phyloP scores from a whole-genome alignment of 2,888 invertebrate species.

The Andricus quercusramuli region DNA sequence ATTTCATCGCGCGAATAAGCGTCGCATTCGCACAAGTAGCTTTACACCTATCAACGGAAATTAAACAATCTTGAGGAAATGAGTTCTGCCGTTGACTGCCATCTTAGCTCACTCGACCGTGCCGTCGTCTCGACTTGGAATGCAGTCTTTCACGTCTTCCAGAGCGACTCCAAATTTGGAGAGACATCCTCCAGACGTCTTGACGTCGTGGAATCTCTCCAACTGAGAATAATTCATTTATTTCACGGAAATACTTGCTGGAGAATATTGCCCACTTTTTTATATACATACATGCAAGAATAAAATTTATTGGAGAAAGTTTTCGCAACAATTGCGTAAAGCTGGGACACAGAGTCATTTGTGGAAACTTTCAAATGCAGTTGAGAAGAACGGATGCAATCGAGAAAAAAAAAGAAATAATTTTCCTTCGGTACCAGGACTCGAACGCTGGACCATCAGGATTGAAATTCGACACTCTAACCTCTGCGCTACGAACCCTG shows the following conservation, averaged over 20 bases:
- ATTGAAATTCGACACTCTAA: too few species aligned
- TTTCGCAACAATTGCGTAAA: too few species aligned
- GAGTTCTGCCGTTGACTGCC: neutral
- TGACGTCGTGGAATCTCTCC: neutral
- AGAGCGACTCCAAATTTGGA: neutral
- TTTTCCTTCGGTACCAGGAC: too few species aligned
- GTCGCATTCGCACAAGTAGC: neutral
- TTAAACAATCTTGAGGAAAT: constrained; percentile 25
- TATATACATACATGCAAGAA: too few species aligned
- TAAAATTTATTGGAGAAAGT: too few species aligned
- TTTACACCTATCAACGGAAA: constrained; percentile 36
- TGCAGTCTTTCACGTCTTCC: neutral
- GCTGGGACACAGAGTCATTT: too few species aligned
- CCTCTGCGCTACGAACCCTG: too few species aligned
- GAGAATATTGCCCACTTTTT: too few species aligned
- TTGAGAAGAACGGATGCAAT: too few species aligned
- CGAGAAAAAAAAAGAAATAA: too few species aligned
- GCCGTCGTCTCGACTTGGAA: neutral
- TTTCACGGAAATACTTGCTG: neutral
- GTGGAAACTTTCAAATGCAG: too few species aligned
- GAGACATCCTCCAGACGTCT: neutral
- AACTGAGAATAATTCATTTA: neutral
- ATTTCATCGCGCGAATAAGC: neutral
- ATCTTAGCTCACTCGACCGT: neutral
- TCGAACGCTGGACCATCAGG: too few species aligned